phyloP scores from a whole-genome alignment of 2,797 vertebrate genomes.

The Cephalopachus bancanus region DNA sequence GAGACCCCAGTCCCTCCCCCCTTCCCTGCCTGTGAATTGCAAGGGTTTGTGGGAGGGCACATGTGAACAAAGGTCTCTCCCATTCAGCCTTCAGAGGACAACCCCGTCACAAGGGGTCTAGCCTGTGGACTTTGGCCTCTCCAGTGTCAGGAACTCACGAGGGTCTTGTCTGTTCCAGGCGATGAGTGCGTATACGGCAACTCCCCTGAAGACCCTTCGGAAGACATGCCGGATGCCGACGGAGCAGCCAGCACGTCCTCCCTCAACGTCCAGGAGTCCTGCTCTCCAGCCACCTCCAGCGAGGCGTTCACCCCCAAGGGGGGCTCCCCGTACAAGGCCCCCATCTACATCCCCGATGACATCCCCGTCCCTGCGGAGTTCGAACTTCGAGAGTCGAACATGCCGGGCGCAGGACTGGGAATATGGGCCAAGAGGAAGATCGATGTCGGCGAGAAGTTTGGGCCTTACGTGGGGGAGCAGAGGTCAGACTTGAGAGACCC shows the following conservation, averaged over 20 bases:
- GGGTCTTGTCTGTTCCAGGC: conserved; percentile 90
- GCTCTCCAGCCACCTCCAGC: conserved; percentile 92
- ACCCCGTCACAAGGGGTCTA: neutral
- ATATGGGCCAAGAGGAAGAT: conserved; percentile 96
- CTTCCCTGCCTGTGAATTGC: neutral
- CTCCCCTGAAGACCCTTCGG: conserved; percentile 92
- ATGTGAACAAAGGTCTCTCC: conserved; percentile 35
- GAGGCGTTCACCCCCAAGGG: conserved; percentile 92
- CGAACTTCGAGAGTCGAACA: conserved; percentile 94
- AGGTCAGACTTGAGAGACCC: conserved; percentile 91
- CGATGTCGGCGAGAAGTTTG: conserved; percentile 94
- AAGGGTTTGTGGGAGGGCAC: conserved; percentile 13
- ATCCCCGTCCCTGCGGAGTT: conserved; percentile 94
- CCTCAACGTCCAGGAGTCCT: conserved; percentile 89
- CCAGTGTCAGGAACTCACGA: conserved; percentile 58
- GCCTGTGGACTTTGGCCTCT: conserved; percentile 17
- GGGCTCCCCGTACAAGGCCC: conserved; percentile 91
- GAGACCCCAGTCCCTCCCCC: neutral
- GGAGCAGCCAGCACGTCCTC: conserved; percentile 87
- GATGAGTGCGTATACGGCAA: conserved; percentile 93
- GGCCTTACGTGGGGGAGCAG: conserved; percentile 95
- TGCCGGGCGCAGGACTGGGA: conserved; percentile 92
- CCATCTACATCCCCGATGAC: conserved; percentile 93
- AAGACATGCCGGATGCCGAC: conserved; percentile 90
- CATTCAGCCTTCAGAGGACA: conserved; percentile 17